These are phyloP conservation scores for Serinus canaria DNA, from an alignment of 2,113 vertebrate genomes.

Conservation along the genomic window DNA sequence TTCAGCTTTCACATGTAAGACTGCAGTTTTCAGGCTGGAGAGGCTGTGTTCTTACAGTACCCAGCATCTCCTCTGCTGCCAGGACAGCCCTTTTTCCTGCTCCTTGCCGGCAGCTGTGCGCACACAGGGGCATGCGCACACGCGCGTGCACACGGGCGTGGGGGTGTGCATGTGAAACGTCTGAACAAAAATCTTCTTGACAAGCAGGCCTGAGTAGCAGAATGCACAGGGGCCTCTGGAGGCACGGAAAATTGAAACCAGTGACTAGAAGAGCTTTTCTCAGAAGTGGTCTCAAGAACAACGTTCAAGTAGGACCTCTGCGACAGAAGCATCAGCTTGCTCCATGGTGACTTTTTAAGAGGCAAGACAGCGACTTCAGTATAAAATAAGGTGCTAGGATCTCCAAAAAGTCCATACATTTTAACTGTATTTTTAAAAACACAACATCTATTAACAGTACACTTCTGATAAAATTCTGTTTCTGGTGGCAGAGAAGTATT, in stretches of 20 bases:
- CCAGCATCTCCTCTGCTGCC: background rate
- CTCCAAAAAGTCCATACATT: background rate
- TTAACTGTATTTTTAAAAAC: background rate
- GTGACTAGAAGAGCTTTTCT: background rate
- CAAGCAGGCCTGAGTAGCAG: background rate
- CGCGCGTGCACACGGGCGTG: background rate
- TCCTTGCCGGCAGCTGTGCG: background rate
- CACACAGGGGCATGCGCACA: background rate
- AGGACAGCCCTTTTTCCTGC: background rate
- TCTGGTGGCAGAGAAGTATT: background rate
- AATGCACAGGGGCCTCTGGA: background rate
- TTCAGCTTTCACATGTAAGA: background rate
- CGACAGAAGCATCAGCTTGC: background rate
- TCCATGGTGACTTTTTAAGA: background rate
- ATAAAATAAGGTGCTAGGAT: background rate
- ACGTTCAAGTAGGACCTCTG: background rate
- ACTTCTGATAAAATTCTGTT: background rate
- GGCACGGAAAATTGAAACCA: background rate
- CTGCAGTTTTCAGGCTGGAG: background rate
- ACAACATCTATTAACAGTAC: background rate
- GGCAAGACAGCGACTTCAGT: background rate
- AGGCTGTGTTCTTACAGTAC: background rate
- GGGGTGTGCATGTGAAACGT: background rate
- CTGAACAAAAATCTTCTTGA: background rate
- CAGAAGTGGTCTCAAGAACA: background rate